Percentiles rank a stretch among this genome's conserved stretches.
Conservation (phyloP, 2,888 invertebrate species). For the Caenorhabditis sulstoni region DNA sequence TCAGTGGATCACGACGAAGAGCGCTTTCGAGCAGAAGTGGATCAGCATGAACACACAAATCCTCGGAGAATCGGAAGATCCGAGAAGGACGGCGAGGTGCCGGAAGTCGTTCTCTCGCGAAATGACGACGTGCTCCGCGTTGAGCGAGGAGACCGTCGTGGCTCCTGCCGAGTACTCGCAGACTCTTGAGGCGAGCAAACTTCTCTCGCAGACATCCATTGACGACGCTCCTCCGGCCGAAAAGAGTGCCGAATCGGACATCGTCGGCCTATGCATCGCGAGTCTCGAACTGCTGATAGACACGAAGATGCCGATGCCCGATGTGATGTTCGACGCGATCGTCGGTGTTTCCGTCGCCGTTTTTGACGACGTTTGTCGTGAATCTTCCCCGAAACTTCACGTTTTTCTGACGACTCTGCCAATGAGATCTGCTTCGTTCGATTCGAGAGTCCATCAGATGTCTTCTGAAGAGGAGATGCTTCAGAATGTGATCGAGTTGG, state of each 20-base stretch:
- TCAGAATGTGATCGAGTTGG: constrained; percentile 14
- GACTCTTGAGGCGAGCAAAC: constrained; percentile 12
- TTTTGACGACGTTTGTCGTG: constrained; percentile 61
- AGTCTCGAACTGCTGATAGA: constrained; percentile 64
- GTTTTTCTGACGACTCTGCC: constrained; percentile 45
- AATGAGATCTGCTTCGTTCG: neutral
- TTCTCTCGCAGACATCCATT: constrained; percentile 45
- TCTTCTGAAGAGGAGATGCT: constrained; percentile 32
- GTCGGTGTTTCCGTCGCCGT: constrained; percentile 58
- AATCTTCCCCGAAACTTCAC: constrained; percentile 40
- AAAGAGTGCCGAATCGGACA: constrained; percentile 53
- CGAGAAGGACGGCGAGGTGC: neutral
- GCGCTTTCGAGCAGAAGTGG: constrained; percentile 42
- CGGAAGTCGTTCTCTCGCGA: constrained; percentile 34
- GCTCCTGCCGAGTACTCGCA: constrained; percentile 41
- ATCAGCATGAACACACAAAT: constrained; percentile 26
- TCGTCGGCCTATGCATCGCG: constrained; percentile 57
- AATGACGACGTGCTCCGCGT: constrained; percentile 31
- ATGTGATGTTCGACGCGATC: constrained; percentile 56
- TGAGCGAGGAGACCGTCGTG: constrained; percentile 29
- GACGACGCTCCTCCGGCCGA: constrained; percentile 28
- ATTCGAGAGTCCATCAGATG: constrained; percentile 3
- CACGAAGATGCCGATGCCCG: constrained; percentile 58
- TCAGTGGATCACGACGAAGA: constrained; percentile 51
- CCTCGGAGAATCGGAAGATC: neutral